Evolutionary conservation across 2,888 invertebrate genomes (phyloP), one percentile per base, ranked within the genome.

Genomic region (Eristalis tenax): DNA sequence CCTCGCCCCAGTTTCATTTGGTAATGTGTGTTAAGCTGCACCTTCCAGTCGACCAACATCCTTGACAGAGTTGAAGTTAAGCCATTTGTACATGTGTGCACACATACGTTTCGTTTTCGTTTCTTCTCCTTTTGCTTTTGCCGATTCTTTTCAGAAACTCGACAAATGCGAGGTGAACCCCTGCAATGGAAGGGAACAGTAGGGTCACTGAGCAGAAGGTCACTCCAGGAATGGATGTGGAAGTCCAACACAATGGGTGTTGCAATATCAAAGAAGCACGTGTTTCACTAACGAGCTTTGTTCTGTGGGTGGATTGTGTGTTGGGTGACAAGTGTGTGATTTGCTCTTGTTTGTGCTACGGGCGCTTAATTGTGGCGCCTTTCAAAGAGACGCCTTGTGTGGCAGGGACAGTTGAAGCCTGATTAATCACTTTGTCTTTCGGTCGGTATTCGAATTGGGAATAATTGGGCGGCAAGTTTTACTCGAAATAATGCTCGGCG

Each of bases 191-290:
- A 66, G 40, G 40, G 23, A 35, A 40, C 61, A 77, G 68, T 50
- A 77, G 71, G 76, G 71, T 85, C 76, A 77, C 57, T 50, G 40
- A 63, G 85, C 73, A 77, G 73, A 85, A 81, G 85, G 81, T 69
- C 68, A 77, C 35, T 32, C 35, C 38, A 56, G 71, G 68, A 77
- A 73, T 76, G 76, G 76, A 81, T 85, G 76, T 38, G 81, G 71
- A 85, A 73, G 50, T 50, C 50, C 50, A 50, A 73, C 28, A 85
- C 81, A 85, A 77, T 68, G 18, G 81, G n/a, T 63, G 18, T 18
- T 57, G 63, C 38, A 68, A 35, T 38, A 57, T 64, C 56, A 77
- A 85, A 77, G 70, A 40, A 35, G 66, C 28, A 63, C 40, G 77
- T 64, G 61, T 43, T 75, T 76, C 74, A 65, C 65, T 70, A 38